phyloP scores from a whole-genome alignment of 2,888 invertebrate species.

The Polydrusus tereticollis region DNA sequence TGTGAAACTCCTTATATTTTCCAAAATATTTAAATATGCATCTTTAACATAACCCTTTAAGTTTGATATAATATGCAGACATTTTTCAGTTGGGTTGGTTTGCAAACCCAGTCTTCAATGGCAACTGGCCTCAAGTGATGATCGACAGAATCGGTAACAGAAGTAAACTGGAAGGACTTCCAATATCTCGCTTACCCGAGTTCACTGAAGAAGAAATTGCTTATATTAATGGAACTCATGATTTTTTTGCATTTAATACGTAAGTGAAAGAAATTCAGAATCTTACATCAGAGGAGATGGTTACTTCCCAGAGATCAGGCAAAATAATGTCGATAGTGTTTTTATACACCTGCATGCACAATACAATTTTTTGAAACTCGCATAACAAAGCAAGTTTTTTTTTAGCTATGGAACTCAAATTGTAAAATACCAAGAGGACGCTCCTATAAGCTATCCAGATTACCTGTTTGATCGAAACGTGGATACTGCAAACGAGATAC shows the following conservation, averaged over 20 bases:
- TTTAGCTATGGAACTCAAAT: conserved; percentile 16
- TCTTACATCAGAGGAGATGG: too few species aligned
- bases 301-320: too few species aligned
- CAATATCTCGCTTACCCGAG: conserved; percentile 73
- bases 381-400: too few species aligned
- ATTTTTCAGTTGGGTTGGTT: conserved; percentile 54
- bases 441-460: neutral
- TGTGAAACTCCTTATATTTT: too few species aligned
- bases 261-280: conserved; percentile 69
- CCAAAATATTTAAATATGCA: too few species aligned
- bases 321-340: too few species aligned
- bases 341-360: too few species aligned
- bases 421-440: conserved; percentile 8
- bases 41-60: too few species aligned
- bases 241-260: conserved; percentile 82
- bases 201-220: conserved; percentile 74
- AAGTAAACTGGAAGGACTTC: conserved; percentile 73
- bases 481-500: neutral
- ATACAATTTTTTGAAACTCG: too few species aligned
- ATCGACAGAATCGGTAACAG: conserved; percentile 71
- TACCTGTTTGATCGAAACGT: conserved; percentile 4
- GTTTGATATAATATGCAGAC: neutral
- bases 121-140: conserved; percentile 79
- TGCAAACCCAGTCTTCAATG: conserved; percentile 74
- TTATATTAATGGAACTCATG: conserved; percentile 73